These are phyloP conservation scores for Mallateleia sp. DNA, from an alignment of 2,888 invertebrate genomes.

Conservation along the genomic window DNA sequence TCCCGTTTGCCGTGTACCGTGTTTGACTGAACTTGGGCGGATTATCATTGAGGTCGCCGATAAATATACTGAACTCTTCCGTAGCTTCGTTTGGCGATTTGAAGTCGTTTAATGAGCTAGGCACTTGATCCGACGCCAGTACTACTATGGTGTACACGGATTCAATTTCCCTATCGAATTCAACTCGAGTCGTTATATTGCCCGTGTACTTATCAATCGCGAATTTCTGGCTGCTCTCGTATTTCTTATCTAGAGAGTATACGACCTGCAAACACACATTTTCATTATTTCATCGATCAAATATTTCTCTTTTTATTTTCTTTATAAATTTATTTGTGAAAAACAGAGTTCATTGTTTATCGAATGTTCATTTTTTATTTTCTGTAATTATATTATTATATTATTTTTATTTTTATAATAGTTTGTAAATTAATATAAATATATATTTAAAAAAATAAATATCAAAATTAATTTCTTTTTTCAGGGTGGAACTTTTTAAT, in stretches of 20 bases:
- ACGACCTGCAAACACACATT: constrained; percentile 90
- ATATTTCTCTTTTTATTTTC: too few relatives aligned
- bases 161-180: constrained; percentile 96
- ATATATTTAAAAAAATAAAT: too few relatives aligned
- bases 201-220: constrained; percentile 96
- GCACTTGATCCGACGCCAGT: constrained; percentile 97
- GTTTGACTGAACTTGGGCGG: constrained; percentile 96
- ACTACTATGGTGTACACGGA: constrained; percentile 97
- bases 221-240: constrained; percentile 92
- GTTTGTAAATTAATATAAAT: too few relatives aligned
- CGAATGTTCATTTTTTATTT: too few relatives aligned
- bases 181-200: constrained; percentile 95
- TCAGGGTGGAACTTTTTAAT: too few relatives aligned
- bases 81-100: constrained; percentile 94
- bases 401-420: too few relatives aligned
- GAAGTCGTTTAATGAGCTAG: constrained; percentile 93
- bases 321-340: too few relatives aligned
- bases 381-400: too few relatives aligned
- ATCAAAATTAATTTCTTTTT: too few relatives aligned
- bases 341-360: too few relatives aligned
- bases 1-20: constrained; percentile 93
- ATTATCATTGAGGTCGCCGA: constrained; percentile 99
- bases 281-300: too few relatives aligned
- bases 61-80: constrained; percentile 96
- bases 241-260: constrained; percentile 93